A percentile compares a stretch with the other conserved stretches of the same genome.
phyloP scores from a whole-genome alignment of 2,113 vertebrate genomes.

The Odocoileus hemionus region DNA sequence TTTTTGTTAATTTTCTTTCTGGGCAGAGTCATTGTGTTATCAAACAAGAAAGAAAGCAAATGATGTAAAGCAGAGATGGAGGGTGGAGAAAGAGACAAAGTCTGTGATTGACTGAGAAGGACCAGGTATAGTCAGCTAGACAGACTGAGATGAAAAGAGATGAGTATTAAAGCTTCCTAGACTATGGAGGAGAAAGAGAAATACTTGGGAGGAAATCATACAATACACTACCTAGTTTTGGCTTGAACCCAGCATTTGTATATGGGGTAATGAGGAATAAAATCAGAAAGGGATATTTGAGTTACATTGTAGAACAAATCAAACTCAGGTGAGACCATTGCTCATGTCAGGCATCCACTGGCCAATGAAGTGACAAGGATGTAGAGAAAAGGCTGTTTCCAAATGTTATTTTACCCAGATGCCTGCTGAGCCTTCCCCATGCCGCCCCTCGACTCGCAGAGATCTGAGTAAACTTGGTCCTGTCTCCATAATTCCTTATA shows the following conservation, averaged over 20 bases:
- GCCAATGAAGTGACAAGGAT: not conserved
- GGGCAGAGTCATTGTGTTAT: not conserved
- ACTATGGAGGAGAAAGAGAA: not conserved
- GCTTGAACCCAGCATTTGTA: not conserved
- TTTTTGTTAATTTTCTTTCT: not conserved
- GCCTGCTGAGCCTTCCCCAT: not conserved
- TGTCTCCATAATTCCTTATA: not conserved
- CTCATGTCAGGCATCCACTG: not conserved
- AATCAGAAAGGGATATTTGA: not conserved
- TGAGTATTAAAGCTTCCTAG: not conserved
- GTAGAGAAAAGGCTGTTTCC: not conserved
- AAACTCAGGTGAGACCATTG: not conserved
- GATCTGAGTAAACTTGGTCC: not conserved
- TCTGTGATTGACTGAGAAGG: not conserved
- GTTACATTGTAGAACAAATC: not conserved
- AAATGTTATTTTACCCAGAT: not conserved
- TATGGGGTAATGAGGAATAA: not conserved
- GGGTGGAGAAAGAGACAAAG: not conserved
- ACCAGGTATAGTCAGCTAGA: not conserved
- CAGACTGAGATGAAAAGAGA: not conserved
- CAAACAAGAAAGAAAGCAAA: not conserved
- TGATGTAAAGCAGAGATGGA: not conserved
- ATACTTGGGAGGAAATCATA: not conserved
- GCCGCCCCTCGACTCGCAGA: accelerated
- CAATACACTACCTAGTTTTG: not conserved